These are phyloP conservation scores for Gymnocypris eckloni DNA, from an alignment of 2,797 vertebrate species.

Conservation along the genomic window DNA sequence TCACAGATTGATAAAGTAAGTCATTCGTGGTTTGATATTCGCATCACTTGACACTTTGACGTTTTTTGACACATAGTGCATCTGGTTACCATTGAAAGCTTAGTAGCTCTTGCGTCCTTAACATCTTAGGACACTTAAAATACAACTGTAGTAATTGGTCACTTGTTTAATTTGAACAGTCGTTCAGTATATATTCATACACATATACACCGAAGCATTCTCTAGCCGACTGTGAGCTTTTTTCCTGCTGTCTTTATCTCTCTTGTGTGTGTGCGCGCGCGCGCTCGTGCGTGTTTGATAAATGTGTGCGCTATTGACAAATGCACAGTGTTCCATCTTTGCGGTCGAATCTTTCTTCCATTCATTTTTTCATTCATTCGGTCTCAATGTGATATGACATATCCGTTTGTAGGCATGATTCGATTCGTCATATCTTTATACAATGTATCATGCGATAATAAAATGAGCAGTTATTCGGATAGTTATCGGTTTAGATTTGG, in stretches of 20 bases:
- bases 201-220: constrained; percentile 6
- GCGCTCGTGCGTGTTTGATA: constrained; percentile 1
- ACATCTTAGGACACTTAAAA: not conserved
- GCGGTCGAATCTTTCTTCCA: constrained; percentile 9
- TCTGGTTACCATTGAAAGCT: not conserved
- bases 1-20: constrained; percentile 73
- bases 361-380: constrained; percentile 14
- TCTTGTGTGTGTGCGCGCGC: not conserved
- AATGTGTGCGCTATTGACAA: constrained; percentile 44
- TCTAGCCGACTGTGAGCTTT: constrained; percentile 20
- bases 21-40: constrained; percentile 50
- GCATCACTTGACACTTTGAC: constrained; percentile 24
- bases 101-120: not conserved
- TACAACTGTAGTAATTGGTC: not conserved
- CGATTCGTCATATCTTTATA: not conserved
- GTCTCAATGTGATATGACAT: not conserved
- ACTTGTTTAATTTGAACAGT: constrained; percentile 38
- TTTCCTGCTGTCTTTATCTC: not conserved
- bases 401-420: not conserved
- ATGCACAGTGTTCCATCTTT: constrained; percentile 44
- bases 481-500: not conserved
- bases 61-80: not conserved
- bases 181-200: not conserved
- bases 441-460: not conserved
- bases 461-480: not conserved